phyloP scores from a whole-genome alignment of 2,113 vertebrate genomes.

The Stegastes partitus region DNA sequence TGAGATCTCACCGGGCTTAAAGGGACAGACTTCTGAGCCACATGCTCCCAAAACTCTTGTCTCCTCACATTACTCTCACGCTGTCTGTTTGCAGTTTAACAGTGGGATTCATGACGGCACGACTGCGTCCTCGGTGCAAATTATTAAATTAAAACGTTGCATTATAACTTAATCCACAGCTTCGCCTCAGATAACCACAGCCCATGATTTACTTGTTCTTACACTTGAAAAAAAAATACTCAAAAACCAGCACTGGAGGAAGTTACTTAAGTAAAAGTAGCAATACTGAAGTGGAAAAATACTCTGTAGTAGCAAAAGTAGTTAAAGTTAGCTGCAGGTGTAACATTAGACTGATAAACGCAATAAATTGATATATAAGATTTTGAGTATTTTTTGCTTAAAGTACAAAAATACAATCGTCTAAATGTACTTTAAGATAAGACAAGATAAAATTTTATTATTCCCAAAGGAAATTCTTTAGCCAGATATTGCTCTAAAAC shows the following conservation, averaged over 20 bases:
- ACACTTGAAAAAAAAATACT: background rate
- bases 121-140: conserved; percentile 12
- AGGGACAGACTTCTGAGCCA: conserved; percentile 65
- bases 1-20: conserved; percentile 64
- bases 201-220: background rate
- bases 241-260: background rate
- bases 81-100: conserved; percentile 34
- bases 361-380: too few relatives aligned
- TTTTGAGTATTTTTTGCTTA: too few relatives aligned
- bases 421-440: too few relatives aligned
- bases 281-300: too few relatives aligned
- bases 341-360: too few relatives aligned
- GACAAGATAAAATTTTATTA: too few relatives aligned
- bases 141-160: background rate
- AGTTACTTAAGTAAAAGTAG: too few relatives aligned
- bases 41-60: conserved; percentile 57
- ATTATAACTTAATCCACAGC: background rate
- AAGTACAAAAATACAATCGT: too few relatives aligned
- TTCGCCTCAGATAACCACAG: background rate
- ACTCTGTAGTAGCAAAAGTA: too few relatives aligned
- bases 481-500: too few relatives aligned
- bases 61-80: conserved; percentile 48
- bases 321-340: too few relatives aligned
- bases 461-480: too few relatives aligned
- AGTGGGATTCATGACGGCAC: conserved; percentile 13